Evolutionary conservation across 2,797 vertebrate species (phyloP).

Genomic region (Micromesistius poutassou): DNA sequence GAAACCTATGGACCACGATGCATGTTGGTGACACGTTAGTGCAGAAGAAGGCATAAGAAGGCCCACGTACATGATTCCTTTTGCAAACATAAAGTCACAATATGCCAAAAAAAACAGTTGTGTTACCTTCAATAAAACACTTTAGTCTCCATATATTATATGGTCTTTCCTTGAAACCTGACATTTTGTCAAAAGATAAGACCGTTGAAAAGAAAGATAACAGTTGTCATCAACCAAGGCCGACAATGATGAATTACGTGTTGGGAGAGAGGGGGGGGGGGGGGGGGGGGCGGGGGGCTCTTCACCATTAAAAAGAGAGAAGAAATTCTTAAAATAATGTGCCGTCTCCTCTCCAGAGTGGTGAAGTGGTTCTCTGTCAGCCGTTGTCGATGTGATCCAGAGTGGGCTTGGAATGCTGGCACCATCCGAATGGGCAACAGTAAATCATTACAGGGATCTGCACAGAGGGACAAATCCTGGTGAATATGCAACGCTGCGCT

Average conservation of each 20-base stretch:
- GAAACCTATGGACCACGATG: constrained; percentile 68
- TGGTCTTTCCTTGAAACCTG: constrained; percentile 68
- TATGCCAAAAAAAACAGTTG: constrained; percentile 78
- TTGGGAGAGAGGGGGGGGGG: constrained; percentile 33
- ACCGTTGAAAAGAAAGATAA: constrained; percentile 46
- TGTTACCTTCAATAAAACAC: constrained; percentile 62
- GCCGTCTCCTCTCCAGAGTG: constrained; percentile 63
- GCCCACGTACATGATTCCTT: constrained; percentile 73
- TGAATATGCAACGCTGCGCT: not conserved
- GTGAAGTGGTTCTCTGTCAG: constrained; percentile 60
- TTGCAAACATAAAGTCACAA: constrained; percentile 82
- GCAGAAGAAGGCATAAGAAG: constrained; percentile 59
- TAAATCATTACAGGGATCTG: constrained; percentile 93
- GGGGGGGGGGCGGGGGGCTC: constrained; percentile 37
- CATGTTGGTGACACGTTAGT: constrained; percentile 64
- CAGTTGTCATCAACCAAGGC: constrained; percentile 50
- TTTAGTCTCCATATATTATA: constrained; percentile 72
- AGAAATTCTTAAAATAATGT: constrained; percentile 60
- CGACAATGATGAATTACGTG: constrained; percentile 30
- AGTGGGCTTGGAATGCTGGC: constrained; percentile 90
- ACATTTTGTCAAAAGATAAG: constrained; percentile 58
- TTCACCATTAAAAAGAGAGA: constrained; percentile 67
- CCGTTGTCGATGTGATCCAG: constrained; percentile 67
- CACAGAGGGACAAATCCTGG: constrained; percentile 22
- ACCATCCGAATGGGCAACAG: constrained; percentile 91